Conservation (phyloP, 1,140 invertebrate genomes). For the Planococcus citri region DNA sequence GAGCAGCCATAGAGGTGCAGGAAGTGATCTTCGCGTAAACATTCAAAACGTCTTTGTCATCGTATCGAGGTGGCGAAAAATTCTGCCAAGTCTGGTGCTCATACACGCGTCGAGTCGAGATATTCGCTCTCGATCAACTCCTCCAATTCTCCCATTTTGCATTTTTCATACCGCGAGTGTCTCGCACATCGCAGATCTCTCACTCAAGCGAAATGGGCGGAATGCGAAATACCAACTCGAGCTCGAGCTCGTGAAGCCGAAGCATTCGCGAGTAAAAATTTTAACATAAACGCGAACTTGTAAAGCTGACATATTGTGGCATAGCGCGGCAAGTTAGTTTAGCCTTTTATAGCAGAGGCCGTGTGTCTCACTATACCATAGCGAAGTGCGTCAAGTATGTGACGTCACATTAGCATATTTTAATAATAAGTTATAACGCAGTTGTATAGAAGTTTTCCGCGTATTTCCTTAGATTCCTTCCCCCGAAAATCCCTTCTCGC, state of each 20-base stretch:
- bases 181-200: too few species aligned
- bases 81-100: background rate
- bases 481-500: background rate
- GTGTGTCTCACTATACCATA: background rate
- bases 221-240: background rate
- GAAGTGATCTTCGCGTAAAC: background rate
- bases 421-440: conserved; percentile 20
- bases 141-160: too few species aligned
- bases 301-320: too few species aligned
- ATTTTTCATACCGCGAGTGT: too few species aligned
- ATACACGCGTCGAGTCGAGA: background rate
- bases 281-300: too few species aligned
- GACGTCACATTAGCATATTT: conserved; percentile 20
- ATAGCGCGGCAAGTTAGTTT: background rate
- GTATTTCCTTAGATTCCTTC: background rate
- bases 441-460: conserved; percentile 16
- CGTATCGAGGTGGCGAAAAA: background rate
- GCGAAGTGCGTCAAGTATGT: conserved; percentile 15
- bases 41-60: background rate
- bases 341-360: background rate
- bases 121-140: too few species aligned
- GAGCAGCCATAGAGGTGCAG: too few species aligned
- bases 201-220: background rate
- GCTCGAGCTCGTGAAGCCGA: too few species aligned
- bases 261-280: too few species aligned